phyloP scores from a whole-genome alignment of 2,113 vertebrate species.

The Aegypius monachus region DNA sequence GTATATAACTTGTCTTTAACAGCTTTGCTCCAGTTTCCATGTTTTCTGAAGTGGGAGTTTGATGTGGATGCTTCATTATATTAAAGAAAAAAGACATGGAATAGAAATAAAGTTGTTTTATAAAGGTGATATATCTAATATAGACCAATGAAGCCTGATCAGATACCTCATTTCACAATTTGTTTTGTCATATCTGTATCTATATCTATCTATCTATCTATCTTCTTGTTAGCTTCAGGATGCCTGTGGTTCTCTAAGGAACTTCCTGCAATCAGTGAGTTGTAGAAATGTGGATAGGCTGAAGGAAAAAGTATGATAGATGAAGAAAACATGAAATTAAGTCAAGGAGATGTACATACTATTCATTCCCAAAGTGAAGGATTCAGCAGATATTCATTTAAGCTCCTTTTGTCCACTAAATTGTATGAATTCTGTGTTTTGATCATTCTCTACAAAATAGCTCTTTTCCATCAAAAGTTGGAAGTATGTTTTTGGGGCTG shows the following conservation, averaged over 20 bases:
- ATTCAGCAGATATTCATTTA: background rate
- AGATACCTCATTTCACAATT: background rate
- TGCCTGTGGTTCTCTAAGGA: background rate
- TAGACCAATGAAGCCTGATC: background rate
- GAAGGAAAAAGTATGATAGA: background rate
- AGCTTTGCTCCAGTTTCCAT: background rate
- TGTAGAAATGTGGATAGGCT: background rate
- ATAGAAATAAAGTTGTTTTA: background rate
- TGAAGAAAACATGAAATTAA: background rate
- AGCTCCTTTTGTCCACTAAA: background rate
- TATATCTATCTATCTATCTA: background rate
- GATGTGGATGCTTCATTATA: background rate
- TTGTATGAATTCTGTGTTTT: background rate
- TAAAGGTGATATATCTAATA: background rate
- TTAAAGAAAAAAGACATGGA: background rate
- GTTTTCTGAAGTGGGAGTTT: background rate
- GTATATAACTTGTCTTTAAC: background rate
- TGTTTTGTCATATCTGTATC: background rate
- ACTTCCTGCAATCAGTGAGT: background rate
- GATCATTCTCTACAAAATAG: background rate
- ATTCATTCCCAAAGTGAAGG: background rate
- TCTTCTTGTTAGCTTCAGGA: background rate
- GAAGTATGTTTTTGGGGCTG: background rate
- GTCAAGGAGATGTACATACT: background rate
- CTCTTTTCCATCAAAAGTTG: background rate